A percentile compares a stretch with the other conserved stretches of the same genome.
Conservation (phyloP, 2,113 vertebrate species). For the Hepsetus odoe region DNA sequence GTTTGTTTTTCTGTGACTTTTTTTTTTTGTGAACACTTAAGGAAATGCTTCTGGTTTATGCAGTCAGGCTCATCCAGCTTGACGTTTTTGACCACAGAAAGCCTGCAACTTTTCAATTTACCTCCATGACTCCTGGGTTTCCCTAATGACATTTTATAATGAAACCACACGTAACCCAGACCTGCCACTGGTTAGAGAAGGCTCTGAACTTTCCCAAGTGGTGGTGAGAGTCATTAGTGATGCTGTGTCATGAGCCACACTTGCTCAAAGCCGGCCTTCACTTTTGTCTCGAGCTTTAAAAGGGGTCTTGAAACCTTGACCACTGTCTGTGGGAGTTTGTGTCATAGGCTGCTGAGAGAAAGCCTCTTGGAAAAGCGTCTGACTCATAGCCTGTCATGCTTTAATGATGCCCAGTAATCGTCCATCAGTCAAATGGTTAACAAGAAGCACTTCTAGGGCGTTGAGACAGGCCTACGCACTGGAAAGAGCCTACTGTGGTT, state of each 20-base stretch:
- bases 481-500: constrained; percentile 50
- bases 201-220: constrained; percentile 55
- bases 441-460: constrained; percentile 70
- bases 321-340: not conserved
- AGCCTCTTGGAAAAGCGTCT: constrained; percentile 62
- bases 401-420: constrained; percentile 72
- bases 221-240: constrained; percentile 59
- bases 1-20: too few relatives aligned
- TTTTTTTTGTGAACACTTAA: not conserved
- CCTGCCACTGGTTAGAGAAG: constrained; percentile 45
- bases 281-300: constrained; percentile 41
- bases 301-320: constrained; percentile 29
- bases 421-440: constrained; percentile 70
- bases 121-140: constrained; percentile 33
- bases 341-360: constrained; percentile 21
- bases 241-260: constrained; percentile 43
- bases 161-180: constrained; percentile 32
- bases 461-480: constrained; percentile 55
- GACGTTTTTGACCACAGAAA: constrained; percentile 35
- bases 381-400: constrained; percentile 71
- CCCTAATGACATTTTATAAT: constrained; percentile 34
- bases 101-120: constrained; percentile 36
- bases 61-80: constrained; percentile 20
- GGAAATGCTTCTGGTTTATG: constrained; percentile 2
- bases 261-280: constrained; percentile 46